phyloP scores from a whole-genome alignment of 2,888 invertebrate species.

The Capitulum mitella region DNA sequence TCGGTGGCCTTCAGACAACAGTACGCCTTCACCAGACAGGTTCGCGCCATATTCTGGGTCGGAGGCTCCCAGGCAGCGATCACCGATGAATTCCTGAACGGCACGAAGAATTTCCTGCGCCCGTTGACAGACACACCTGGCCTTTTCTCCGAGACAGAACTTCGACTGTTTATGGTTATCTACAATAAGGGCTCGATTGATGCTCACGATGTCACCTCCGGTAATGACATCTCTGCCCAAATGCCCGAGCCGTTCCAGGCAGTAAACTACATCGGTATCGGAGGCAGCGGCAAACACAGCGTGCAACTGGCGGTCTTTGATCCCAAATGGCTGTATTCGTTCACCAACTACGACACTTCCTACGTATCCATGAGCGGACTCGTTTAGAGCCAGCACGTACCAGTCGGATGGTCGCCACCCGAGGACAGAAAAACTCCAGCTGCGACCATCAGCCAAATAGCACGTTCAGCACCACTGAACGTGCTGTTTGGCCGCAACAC shows the following conservation, averaged over 20 bases:
- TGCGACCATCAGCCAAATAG: no score
- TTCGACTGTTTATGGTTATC: background rate
- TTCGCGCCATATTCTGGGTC: background rate
- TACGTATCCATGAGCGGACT: no score
- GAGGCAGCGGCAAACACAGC: background rate
- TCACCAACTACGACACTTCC: no score
- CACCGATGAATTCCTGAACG: background rate
- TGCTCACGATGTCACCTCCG: background rate
- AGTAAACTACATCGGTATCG: background rate
- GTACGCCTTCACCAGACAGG: background rate
- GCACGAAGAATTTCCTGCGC: no score
- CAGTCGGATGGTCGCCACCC: no score
- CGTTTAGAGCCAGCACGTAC: no score
- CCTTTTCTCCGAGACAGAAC: no score
- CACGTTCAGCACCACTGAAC: no score
- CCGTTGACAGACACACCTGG: no score
- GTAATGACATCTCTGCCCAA: background rate
- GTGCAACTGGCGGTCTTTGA: background rate
- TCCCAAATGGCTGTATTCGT: no score
- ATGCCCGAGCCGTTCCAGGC: background rate
- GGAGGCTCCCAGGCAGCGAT: background rate
- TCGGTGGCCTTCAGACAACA: background rate
- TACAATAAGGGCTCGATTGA: background rate
- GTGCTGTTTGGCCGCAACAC: no score
- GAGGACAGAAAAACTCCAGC: no score